phyloP scores from a whole-genome alignment of 2,113 vertebrate species.

The Limanda limanda region DNA sequence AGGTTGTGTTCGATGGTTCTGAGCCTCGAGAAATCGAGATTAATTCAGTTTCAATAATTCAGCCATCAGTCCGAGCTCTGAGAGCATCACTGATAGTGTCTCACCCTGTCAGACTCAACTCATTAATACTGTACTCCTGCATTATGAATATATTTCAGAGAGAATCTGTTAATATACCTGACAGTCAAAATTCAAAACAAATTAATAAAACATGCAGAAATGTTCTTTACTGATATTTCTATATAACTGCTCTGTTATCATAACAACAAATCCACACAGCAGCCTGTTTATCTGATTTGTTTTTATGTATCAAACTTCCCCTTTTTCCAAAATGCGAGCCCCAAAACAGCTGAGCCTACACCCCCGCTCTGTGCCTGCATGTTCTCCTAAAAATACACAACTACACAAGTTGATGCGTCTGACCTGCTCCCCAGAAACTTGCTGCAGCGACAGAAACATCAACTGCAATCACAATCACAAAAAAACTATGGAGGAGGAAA shows the following conservation, averaged over 20 bases:
- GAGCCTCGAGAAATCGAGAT: conserved; percentile 40
- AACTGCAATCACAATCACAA: conserved; percentile 1
- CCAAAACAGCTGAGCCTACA: conserved; percentile 22
- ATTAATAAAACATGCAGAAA: conserved; percentile 3
- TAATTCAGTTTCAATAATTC: conserved; percentile 63
- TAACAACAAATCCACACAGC: background rate
- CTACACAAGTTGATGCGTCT: conserved; percentile 9
- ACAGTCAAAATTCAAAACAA: no score
- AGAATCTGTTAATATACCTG: no score
- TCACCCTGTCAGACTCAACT: conserved; percentile 33
- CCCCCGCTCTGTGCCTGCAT: background rate
- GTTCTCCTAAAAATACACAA: conserved; percentile 23
- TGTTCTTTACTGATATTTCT: background rate
- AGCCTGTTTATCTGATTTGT: background rate
- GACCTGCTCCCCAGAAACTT: conserved; percentile 33
- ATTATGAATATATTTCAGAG: conserved; percentile 24
- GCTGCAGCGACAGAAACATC: conserved; percentile 29
- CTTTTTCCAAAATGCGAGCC: background rate
- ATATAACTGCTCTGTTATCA: background rate
- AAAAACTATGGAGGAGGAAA: background rate
- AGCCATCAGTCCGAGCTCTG: conserved; percentile 41
- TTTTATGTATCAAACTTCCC: background rate
- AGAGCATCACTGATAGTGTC: conserved; percentile 21
- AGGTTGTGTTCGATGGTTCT: conserved; percentile 32
- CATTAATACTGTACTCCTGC: conserved; percentile 28